Evolutionary conservation across 2,888 invertebrate species (phyloP).

Genomic region (Meteorus colon): DNA sequence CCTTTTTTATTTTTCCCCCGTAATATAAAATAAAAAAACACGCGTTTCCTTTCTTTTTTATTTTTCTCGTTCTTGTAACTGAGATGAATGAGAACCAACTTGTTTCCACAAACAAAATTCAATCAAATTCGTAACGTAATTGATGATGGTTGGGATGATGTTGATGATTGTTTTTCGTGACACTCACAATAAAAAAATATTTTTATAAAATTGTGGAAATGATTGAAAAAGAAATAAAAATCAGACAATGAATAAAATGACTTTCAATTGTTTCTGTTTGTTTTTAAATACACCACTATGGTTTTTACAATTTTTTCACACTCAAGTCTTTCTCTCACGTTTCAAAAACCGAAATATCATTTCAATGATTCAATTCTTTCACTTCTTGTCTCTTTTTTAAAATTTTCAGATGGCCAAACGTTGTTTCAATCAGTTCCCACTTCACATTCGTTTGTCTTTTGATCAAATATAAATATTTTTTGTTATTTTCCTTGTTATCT

Average conservation of each 20-base stretch:
- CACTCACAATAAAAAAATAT: not conserved
- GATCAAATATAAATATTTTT: not conserved
- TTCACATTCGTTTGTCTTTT: not conserved
- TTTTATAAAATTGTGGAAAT: not conserved
- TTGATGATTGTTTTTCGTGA: not conserved
- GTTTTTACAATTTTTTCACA: not conserved
- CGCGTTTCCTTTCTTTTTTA: not conserved
- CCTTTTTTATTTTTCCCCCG: slow-evolving; percentile 1
- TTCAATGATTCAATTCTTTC: slow-evolving; percentile 6
- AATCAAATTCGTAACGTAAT: not conserved
- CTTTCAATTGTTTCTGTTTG: not conserved
- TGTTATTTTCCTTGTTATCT: not conserved
- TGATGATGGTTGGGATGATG: not conserved
- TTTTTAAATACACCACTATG: not conserved
- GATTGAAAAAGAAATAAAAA: not conserved
- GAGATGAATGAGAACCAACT: not conserved
- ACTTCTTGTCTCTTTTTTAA: not conserved
- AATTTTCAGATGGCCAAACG: not conserved
- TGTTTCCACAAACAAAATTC: not conserved
- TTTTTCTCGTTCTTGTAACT: not conserved
- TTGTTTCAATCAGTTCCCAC: not conserved
- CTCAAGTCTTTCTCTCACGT: not conserved
- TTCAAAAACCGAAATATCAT: not conserved
- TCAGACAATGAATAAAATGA: not conserved
- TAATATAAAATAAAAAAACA: not conserved